These are phyloP conservation scores for Protobothrops mucrosquamatus DNA, from an alignment of 2,113 vertebrate genomes.

Conservation along the genomic window DNA sequence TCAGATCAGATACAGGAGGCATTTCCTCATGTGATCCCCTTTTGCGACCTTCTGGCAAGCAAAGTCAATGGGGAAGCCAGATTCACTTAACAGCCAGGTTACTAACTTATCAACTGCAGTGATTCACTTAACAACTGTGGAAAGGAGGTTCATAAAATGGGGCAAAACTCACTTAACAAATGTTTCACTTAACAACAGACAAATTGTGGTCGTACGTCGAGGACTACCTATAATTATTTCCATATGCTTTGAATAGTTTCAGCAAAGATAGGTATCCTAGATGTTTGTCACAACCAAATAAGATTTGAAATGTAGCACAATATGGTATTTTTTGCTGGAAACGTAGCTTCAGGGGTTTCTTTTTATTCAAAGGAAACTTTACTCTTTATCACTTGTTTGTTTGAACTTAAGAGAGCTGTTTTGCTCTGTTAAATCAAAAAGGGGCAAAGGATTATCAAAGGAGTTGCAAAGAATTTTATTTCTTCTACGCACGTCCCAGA, in stretches of 20 bases:
- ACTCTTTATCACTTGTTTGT: not conserved
- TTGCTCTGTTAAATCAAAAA: not conserved
- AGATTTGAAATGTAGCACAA: not conserved
- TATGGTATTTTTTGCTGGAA: conserved; percentile 45
- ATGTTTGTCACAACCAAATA: conserved; percentile 17
- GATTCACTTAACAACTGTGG: not conserved
- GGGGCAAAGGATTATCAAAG: not conserved
- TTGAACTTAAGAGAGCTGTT: not conserved
- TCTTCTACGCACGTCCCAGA: not conserved
- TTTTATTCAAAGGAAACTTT: not conserved
- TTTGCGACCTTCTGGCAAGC: not conserved
- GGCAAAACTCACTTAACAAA: not conserved
- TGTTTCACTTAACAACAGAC: not conserved
- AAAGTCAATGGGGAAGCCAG: not conserved
- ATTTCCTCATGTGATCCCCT: not conserved
- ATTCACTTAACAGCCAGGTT: not conserved
- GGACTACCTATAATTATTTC: not conserved
- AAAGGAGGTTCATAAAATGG: not conserved
- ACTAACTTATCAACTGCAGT: not conserved
- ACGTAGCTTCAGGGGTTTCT: not conserved
- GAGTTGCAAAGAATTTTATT: not conserved
- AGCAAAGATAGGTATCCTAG: not conserved
- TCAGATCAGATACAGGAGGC: no score
- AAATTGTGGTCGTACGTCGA: not conserved
- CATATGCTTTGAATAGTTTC: not conserved